Evolutionary conservation across 2,113 vertebrate species (phyloP).

Genomic region (Andinoacara biseriatus): DNA sequence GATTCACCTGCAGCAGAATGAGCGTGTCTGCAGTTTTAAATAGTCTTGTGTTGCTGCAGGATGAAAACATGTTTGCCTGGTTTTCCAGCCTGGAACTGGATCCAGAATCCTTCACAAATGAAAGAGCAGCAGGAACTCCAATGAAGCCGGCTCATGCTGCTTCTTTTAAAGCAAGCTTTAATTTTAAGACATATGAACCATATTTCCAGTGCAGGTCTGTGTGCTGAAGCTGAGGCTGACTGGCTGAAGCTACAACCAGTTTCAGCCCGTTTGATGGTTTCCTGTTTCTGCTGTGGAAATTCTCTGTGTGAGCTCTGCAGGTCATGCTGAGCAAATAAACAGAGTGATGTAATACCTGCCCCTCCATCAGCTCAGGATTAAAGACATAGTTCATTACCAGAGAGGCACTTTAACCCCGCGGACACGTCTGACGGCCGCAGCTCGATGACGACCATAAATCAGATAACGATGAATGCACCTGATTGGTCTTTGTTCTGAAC

Average conservation of each 20-base stretch:
- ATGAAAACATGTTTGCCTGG: not conserved
- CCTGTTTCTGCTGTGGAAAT: not conserved
- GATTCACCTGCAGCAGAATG: not conserved
- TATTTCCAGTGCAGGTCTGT: not conserved
- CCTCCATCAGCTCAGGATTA: constrained; percentile 35
- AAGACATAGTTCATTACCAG: constrained; percentile 67
- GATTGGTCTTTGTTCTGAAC: constrained; percentile 63
- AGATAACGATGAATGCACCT: constrained; percentile 48
- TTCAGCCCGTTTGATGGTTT: not conserved
- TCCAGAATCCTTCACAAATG: too few species aligned
- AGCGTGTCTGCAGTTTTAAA: not conserved
- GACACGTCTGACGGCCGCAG: constrained; percentile 14
- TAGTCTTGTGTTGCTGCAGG: not conserved
- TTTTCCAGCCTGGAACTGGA: not conserved
- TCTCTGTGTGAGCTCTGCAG: not conserved
- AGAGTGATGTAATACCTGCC: constrained; percentile 2
- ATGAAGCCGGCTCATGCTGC: not conserved
- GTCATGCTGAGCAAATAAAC: constrained; percentile 11
- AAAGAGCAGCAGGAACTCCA: not conserved
- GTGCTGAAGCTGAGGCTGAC: not conserved
- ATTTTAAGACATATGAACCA: not conserved
- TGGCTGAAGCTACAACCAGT: not conserved
- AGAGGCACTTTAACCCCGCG: constrained; percentile 44
- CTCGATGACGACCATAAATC: constrained; percentile 67
- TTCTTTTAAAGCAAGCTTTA: not conserved